Evolutionary conservation across 2,888 invertebrate genomes (phyloP).

Genomic region (Nemurella pictetii): DNA sequence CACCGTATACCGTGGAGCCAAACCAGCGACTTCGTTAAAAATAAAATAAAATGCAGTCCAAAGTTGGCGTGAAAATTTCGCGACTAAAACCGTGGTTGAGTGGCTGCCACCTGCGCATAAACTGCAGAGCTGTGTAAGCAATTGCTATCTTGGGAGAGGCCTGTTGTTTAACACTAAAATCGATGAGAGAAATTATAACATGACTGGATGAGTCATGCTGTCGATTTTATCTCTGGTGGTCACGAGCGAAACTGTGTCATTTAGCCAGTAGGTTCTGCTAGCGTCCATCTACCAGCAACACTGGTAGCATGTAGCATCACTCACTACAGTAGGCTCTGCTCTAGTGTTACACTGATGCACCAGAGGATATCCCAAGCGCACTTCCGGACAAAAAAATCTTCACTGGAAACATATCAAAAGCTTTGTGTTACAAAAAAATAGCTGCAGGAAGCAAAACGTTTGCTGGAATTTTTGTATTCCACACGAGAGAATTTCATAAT

Average conservation of each 20-base stretch:
- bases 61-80: not conserved
- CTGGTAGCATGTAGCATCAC: too few species aligned
- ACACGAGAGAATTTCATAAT: slow-evolving; percentile 6
- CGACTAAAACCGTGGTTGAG: not conserved
- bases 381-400: not conserved
- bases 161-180: not conserved
- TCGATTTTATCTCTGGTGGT: not conserved
- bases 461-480: slow-evolving; percentile 10
- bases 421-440: not conserved
- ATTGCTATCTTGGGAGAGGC: not conserved
- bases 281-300: not conserved
- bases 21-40: not conserved
- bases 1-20: not conserved
- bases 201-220: not conserved
- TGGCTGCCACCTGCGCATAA: not conserved
- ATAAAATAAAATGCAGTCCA: not conserved
- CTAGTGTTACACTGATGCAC: not conserved
- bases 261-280: not conserved
- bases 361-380: not conserved
- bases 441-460: slow-evolving; percentile 15
- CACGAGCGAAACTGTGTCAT: not conserved
- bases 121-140: not conserved
- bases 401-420: not conserved
- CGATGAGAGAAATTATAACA: not conserved
- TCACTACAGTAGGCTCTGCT: not conserved